These are phyloP conservation scores for Spinus olivaceus DNA, from an alignment of 2,797 vertebrate genomes.

Conservation along the genomic window DNA sequence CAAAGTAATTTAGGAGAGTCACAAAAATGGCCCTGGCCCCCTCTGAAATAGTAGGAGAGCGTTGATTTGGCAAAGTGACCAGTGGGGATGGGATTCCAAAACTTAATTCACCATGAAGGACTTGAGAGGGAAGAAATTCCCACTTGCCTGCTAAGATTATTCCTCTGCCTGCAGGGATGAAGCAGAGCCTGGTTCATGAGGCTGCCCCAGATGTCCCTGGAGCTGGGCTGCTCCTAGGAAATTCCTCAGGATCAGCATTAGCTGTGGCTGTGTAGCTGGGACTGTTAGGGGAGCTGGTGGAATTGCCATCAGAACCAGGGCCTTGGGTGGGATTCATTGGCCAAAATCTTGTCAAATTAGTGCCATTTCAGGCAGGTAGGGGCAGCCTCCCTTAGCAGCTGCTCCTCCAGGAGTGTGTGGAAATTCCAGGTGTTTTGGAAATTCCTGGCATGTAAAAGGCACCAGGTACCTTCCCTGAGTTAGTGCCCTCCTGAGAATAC, in stretches of 20 bases:
- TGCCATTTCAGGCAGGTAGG: background rate
- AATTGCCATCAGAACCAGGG: background rate
- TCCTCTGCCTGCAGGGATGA: background rate
- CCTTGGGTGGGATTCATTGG: background rate
- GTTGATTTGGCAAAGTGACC: conserved; percentile 44
- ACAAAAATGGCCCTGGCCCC: conserved; percentile 26
- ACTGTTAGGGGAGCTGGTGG: background rate
- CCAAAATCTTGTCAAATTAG: rapidly evolving
- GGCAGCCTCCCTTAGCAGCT: background rate
- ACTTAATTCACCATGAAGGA: conserved; percentile 69
- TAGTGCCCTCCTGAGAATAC: background rate
- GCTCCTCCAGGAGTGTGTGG: background rate
- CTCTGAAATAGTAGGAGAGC: conserved; percentile 21
- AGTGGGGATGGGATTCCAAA: conserved; percentile 52
- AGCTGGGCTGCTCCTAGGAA: background rate
- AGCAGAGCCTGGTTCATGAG: background rate
- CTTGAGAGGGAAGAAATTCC: conserved; percentile 48
- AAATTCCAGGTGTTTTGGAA: background rate
- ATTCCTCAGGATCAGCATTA: background rate
- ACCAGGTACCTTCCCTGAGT: background rate
- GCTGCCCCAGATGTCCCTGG: background rate
- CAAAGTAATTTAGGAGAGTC: conserved; percentile 60
- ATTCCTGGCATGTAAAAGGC: background rate
- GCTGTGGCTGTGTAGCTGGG: rapidly evolving
- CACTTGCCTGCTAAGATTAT: background rate